Base-by-base conservation (phyloP, 2,888 invertebrate genomes). In the Ligdia adustata region DNA sequence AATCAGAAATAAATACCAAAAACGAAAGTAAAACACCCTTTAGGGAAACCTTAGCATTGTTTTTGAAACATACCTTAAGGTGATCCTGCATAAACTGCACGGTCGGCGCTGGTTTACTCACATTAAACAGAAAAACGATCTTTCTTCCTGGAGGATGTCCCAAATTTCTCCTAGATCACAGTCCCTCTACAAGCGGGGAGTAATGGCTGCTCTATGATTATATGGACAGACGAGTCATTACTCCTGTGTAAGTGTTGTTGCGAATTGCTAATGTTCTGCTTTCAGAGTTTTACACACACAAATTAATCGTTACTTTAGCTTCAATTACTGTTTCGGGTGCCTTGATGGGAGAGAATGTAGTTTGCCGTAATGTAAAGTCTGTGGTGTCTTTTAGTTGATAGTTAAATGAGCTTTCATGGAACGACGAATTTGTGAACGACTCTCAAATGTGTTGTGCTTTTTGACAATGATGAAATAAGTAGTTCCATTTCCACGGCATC, bases 141-240 rank as follows among this genome's bases (percentile, higher is more conserved):
- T 6, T 5, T 18, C 18, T 18, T 18, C 4, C 18, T 6, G 18
- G 18, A 18, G 4, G 2, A 22, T 28, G 16, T 46, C 46, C 43
- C 24, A n/a, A 46, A 47, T 48, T 29, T 26, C 26, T 2, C 11
- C 6, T 2, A 2, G 14, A 6, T 12, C 9, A 20, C 62, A 42
- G 78, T 44, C 72, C 69, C 76, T 69, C 68, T 72, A 74, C 71
- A 63, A 64, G 64, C 69, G 72, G 83, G 79, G 76, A 79, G 82
- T 84, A 86, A 87, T 87, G 81, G 82, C 75, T 79, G 87, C 83
- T 87, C 87, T 89, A 90, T 89, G 89, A 89, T 89, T 89, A 90
- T 89, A 89, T 88, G 89, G 89, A 90, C 89, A 88, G 89, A 85
- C 85, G 88, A 89, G 85, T 85, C 89, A 85, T 89, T 90, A 89